Base-by-base conservation (phyloP, 2,888 invertebrate species). In the Megaustenia siamemsis region DNA sequence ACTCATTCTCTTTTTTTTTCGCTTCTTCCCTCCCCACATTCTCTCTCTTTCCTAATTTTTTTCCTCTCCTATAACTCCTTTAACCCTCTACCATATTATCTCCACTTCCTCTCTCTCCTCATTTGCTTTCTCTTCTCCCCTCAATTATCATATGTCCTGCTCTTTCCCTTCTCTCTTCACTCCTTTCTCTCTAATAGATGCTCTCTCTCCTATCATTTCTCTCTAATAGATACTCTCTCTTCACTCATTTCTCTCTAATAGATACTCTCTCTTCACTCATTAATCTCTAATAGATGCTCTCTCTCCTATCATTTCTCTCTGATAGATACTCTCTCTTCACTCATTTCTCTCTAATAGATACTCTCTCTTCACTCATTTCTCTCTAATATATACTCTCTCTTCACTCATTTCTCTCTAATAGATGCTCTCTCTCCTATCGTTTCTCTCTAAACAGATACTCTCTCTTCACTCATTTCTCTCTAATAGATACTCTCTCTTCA, bases 1-100 rank as follows among this genome's bases (percentile, higher is more conserved):
- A 56, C 77, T 53, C 56, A 32, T 32, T 77, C 60, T 56, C 60
- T 77, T 56, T 77, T 56, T 56, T 28, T 32, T 12, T 56, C 56
- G 28, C 77, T 77, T 56, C 32, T 28, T 77, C 56, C 56, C 56
- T 77, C 35, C 18, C 35, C 35, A 12, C 18, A 53, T 77, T 35
- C 56, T 32, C 35, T 45, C 56, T 60, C 56, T 60, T 77, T 24
- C 24, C 60, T 15, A 5, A 5, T n/a, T 60, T 24, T 60, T 24
- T 60, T 24, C 5, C 60, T 60, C 60, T 60, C 60, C 24, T 24
- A 12, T 12, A 12, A 49, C 18, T 12, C 8, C 49, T 8, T 12
- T 12, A 12, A 12, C 8, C 49, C 18, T 49, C 49, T 49, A 8
- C 8, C 8, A 49, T 18, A 12, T 18, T 49, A 49, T 18, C 8